These are phyloP conservation scores for Schizaphis graminum DNA, from an alignment of 2,888 invertebrate genomes.

Conservation along the genomic window DNA sequence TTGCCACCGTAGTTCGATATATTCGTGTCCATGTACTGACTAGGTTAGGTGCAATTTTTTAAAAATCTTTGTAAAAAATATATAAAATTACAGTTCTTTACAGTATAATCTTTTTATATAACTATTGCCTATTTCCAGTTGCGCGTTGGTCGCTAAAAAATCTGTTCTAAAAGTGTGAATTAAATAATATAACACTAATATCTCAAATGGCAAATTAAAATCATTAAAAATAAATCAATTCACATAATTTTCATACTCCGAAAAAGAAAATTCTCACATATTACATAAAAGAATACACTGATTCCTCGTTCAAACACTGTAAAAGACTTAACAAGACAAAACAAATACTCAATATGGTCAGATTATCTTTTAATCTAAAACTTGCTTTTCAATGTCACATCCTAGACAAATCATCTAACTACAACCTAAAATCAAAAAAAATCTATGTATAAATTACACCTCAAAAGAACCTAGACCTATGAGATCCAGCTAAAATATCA, in stretches of 20 bases:
- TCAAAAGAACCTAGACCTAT: not conserved
- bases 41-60: not conserved
- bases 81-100: not conserved
- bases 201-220: not conserved
- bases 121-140: not conserved
- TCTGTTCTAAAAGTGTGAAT: not conserved
- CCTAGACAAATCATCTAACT: not conserved
- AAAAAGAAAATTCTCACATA: not conserved
- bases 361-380: no score
- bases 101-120: not conserved
- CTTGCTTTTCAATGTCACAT: no score
- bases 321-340: no score
- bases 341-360: no score
- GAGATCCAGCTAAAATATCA: not conserved
- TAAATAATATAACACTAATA: not conserved
- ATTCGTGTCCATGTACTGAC: not conserved
- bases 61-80: not conserved
- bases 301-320: not conserved
- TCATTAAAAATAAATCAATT: not conserved
- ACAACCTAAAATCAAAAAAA: not conserved
- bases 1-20: not conserved
- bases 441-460: not conserved
- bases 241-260: not conserved
- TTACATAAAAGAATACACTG: not conserved
- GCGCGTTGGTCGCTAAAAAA: not conserved